Evolutionary conservation across 2,113 vertebrate genomes (phyloP), one percentile per base, ranked within the genome.

Genomic region (Sander vitreus): DNA sequence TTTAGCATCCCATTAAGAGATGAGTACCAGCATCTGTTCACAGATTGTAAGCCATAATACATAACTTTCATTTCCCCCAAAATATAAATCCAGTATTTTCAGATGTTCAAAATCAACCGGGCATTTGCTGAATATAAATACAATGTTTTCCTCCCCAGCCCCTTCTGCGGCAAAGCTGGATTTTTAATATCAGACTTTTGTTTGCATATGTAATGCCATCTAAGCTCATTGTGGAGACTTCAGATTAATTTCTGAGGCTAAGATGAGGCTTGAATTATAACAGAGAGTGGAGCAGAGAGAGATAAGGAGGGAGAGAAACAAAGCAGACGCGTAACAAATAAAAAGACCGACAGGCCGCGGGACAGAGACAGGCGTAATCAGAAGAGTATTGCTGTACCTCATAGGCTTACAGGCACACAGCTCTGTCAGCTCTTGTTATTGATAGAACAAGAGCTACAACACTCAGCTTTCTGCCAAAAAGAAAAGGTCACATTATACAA

Each of bases 161-260:
- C 30, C 60, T 53, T 79, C 83, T 73, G 69, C 23, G 4, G 59
- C 81, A 83, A 88, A 90, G 87, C 78, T 83, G 78, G 73, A 83
- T 92, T 93, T 93, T 86, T 94, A 91, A 94, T 94, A 93, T 93
- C 90, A 92, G 81, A 88, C 89, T 93, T 92, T 92, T 93, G 89
- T 95, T 92, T 92, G 91, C 88, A 80, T 88, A 83, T 94, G 93
- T 95, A 94, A 96, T 94, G 85, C 93, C 90, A 81, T 71, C 88
- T 94, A 95, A 95, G 90, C 94, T 93, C 88, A 91, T 95, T 93
- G 93, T 93, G 76, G 74, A 69, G 83, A 84, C 85, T 89, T 72
- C 84, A 89, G 91, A 94, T 94, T 93, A 89, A 93, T 93, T 91
- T 93, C 90, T 88, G 88, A 83, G 85, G 91, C 84, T 81, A 55